A percentile compares a stretch with the other conserved stretches of the same genome.
Evolutionary conservation across 2,797 vertebrate genomes (phyloP).

Genomic region (Kryptolebias ocellatus): DNA sequence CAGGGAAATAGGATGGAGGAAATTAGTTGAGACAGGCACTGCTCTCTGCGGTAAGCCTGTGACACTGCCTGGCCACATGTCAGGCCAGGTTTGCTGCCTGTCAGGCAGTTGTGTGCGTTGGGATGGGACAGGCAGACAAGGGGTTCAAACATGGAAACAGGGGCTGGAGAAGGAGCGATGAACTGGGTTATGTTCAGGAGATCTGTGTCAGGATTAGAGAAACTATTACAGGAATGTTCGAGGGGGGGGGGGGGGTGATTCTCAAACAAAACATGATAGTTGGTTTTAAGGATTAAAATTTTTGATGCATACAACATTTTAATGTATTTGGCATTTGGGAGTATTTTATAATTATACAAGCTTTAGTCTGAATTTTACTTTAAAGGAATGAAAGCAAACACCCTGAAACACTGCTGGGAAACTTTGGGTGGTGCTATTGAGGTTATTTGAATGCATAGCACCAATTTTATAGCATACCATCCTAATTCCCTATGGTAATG

Average conservation of each 20-base stretch:
- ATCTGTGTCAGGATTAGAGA: conserved; percentile 35
- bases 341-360: too few species aligned
- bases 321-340: too few species aligned
- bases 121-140: conserved; percentile 47
- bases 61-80: conserved; percentile 74
- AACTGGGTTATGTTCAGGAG: conserved; percentile 29
- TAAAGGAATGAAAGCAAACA: too few species aligned
- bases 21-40: conserved; percentile 74
- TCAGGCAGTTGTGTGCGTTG: conserved; percentile 57
- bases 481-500: too few species aligned
- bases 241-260: background rate
- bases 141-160: conserved; percentile 29
- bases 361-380: too few species aligned
- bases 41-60: conserved; percentile 71
- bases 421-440: too few species aligned
- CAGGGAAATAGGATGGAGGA: conserved; percentile 61
- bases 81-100: conserved; percentile 70
- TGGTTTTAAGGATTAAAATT: background rate
- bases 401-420: too few species aligned
- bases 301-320: too few species aligned
- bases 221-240: conserved; percentile 12
- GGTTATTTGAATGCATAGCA: too few species aligned
- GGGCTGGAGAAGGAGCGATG: conserved; percentile 11
- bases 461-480: too few species aligned
- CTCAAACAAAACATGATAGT: background rate